A percentile compares a stretch with the other conserved stretches of the same genome.
Conservation (phyloP, 1,140 invertebrate species). For the Brachionus rubens region DNA sequence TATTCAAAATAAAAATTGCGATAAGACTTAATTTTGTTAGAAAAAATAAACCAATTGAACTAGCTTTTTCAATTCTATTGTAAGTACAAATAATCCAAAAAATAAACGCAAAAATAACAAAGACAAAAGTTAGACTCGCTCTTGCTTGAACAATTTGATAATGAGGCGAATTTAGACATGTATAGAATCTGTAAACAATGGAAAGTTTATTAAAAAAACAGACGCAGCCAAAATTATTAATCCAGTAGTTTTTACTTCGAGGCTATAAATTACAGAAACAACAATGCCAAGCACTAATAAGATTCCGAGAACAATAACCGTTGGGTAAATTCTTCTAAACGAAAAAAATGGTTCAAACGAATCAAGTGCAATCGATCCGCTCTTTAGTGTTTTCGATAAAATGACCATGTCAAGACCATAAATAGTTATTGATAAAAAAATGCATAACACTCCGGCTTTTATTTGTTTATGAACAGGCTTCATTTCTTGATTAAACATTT, state of each 20-base stretch:
- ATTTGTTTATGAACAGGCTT: too few relatives aligned
- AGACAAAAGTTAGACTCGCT: neutral
- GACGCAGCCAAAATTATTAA: neutral
- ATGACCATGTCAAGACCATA: neutral
- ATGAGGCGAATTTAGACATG: neutral
- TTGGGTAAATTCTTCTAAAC: neutral
- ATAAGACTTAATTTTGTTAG: neutral
- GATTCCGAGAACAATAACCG: neutral
- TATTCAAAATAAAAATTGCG: neutral
- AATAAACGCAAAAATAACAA: neutral
- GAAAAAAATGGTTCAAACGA: neutral
- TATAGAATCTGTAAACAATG: neutral
- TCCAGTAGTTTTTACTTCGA: too few relatives aligned
- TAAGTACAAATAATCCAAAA: neutral
- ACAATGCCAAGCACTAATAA: neutral
- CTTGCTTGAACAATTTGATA: neutral
- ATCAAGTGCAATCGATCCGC: neutral
- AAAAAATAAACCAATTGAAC: neutral
- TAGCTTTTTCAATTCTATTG: neutral
- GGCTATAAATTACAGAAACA: neutral
- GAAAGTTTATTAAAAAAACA: neutral
- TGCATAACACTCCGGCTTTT: too few relatives aligned
- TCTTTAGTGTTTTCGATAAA: neutral
- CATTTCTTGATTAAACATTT: too few relatives aligned
- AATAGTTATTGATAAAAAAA: neutral